Conservation (phyloP, 2,113 vertebrate species). For the Neoarius graeffei region DNA sequence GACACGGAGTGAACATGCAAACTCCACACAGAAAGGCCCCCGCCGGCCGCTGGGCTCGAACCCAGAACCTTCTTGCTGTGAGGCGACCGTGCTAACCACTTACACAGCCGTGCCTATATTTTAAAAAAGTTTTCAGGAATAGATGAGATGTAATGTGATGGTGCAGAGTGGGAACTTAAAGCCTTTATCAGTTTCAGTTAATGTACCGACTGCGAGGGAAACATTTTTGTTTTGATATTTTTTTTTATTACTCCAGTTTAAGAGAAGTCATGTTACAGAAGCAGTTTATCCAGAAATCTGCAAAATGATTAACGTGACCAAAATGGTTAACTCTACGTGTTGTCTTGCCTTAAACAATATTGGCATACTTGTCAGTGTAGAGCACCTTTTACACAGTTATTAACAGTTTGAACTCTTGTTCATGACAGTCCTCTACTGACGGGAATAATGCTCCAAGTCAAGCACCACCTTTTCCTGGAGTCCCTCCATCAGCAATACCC, state of each 20-base stretch:
- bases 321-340: not conserved
- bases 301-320: not conserved
- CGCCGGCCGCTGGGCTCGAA: too few relatives aligned
- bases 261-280: not conserved
- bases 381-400: constrained; percentile 36
- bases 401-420: constrained; percentile 68
- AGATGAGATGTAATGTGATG: not conserved
- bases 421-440: constrained; percentile 77
- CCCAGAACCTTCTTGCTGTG: too few relatives aligned
- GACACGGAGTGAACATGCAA: too few relatives aligned
- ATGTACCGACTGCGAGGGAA: not conserved
- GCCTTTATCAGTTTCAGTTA: not conserved
- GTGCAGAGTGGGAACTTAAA: not conserved
- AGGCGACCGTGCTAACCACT: too few relatives aligned
- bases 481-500: constrained; percentile 75
- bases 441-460: constrained; percentile 79
- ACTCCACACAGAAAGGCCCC: too few relatives aligned
- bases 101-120: too few relatives aligned
- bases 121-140: not conserved
- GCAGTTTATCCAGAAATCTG: not conserved
- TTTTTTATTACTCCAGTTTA: not conserved
- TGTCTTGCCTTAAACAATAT: not conserved
- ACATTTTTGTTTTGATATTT: accelerated
- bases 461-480: constrained; percentile 76
- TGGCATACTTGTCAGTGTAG: not conserved